Percentiles rank a stretch among this genome's conserved stretches.
These are phyloP conservation scores for Lagria hirta DNA, from an alignment of 2,888 invertebrate genomes.

Conservation along the genomic window DNA sequence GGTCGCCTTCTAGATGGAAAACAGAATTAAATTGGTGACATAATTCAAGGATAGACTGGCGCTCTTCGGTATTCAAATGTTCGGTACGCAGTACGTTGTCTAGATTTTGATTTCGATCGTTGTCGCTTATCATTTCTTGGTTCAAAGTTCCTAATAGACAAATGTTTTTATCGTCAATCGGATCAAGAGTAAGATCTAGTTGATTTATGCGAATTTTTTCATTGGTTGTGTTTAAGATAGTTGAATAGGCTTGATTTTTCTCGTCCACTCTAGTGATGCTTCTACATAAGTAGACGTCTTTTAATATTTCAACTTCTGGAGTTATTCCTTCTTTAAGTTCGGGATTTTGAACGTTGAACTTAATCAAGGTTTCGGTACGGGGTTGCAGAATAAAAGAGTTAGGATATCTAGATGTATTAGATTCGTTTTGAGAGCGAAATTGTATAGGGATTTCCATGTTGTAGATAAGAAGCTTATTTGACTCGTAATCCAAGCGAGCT, in stretches of 20 bases:
- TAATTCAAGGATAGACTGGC: constrained; percentile 19
- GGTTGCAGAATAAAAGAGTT: constrained; percentile 8
- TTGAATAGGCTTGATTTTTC: constrained; percentile 5
- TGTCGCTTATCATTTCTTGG: constrained; percentile 2
- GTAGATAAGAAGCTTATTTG: constrained; percentile 8
- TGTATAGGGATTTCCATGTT: background rate
- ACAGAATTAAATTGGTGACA: constrained; percentile 32
- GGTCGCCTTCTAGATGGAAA: constrained; percentile 32
- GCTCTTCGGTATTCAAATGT: constrained; percentile 34
- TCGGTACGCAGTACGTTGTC: constrained; percentile 23
- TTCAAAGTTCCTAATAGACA: background rate
- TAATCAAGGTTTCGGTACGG: constrained; percentile 7
- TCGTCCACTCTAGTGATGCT: constrained; percentile 4
- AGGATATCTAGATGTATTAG: too few relatives aligned
- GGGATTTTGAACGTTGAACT: constrained; percentile 8
- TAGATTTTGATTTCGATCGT: constrained; percentile 2
- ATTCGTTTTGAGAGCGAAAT: too few relatives aligned
- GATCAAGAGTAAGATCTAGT: constrained; percentile 6
- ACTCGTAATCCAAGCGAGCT: constrained; percentile 15
- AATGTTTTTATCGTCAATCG: constrained; percentile 5
- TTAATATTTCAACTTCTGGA: too few relatives aligned
- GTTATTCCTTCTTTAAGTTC: constrained; percentile 12
- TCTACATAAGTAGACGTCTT: too few relatives aligned
- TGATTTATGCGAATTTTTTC: background rate
- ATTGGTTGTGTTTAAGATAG: constrained; percentile 11